Evolutionary conservation across 2,113 vertebrate genomes (phyloP).

Genomic region (Lycaon pictus): DNA sequence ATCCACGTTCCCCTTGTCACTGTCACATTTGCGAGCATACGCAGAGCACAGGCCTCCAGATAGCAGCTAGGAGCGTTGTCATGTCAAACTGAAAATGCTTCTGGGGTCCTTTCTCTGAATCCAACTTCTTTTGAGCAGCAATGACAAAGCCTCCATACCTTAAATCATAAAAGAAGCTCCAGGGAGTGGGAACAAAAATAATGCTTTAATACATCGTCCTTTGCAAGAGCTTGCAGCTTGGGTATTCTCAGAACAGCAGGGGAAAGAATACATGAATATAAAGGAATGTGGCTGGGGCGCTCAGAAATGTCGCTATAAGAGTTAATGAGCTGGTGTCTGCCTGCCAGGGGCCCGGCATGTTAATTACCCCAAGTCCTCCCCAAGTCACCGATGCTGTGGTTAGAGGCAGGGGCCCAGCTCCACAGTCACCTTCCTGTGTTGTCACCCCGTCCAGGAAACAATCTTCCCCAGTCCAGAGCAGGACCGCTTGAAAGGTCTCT

Average conservation of each 20-base stretch:
- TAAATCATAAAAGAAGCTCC: conserved; percentile 82
- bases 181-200: conserved; percentile 81
- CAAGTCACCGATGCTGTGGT: neutral
- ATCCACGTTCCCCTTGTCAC: too few species aligned
- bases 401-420: neutral
- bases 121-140: conserved; percentile 76
- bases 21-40: neutral
- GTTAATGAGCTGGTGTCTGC: conserved; percentile 82
- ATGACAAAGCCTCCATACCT: conserved; percentile 75
- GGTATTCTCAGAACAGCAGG: conserved; percentile 82
- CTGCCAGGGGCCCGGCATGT: conserved; percentile 67
- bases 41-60: neutral
- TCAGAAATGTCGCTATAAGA: conserved; percentile 76
- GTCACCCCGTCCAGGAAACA: neutral
- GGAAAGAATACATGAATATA: conserved; percentile 84
- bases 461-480: neutral
- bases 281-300: conserved; percentile 73
- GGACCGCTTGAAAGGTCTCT: neutral
- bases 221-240: conserved; percentile 71
- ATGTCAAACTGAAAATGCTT: neutral
- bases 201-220: conserved; percentile 84
- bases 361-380: conserved; percentile 73
- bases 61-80: accelerated
- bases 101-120: neutral
- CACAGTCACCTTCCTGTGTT: neutral